Conservation (phyloP, 2,797 vertebrate genomes). For the Otus scops region DNA sequence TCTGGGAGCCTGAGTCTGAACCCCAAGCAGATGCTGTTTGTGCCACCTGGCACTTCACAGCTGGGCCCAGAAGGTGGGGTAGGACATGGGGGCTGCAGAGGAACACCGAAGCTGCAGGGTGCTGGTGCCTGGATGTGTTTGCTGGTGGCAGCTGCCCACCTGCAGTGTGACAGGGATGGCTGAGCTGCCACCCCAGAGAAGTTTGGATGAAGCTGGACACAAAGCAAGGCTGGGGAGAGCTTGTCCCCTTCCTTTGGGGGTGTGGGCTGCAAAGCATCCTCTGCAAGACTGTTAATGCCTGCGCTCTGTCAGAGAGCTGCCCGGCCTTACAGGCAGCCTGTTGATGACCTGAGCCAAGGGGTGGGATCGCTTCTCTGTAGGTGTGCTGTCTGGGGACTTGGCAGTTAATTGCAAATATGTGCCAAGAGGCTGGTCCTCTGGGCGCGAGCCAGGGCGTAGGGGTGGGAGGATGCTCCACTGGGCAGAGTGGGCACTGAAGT, state of each 20-base stretch:
- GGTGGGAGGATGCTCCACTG: neutral
- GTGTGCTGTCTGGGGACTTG: neutral
- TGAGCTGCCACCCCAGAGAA: neutral
- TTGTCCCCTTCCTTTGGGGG: neutral
- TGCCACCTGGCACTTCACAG: neutral
- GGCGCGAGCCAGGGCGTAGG: neutral
- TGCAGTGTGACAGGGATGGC: neutral
- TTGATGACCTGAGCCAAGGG: neutral
- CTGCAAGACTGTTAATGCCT: neutral
- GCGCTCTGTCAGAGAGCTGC: neutral
- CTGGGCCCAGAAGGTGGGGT: neutral
- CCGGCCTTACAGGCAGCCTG: neutral
- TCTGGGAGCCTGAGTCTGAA: neutral
- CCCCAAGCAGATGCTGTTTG: neutral
- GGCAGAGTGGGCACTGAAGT: neutral
- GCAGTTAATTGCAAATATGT: neutral
- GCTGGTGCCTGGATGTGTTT: neutral
- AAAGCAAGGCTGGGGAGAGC: neutral
- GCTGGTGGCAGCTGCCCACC: neutral
- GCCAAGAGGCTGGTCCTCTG: neutral
- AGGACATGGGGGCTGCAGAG: neutral
- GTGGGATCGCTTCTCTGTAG: accelerated
- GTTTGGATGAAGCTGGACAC: neutral
- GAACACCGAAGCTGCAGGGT: neutral
- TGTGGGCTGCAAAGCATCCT: neutral